Evolutionary conservation across 2,888 invertebrate genomes (phyloP).

Genomic region (Zaprionus bogoriensis): DNA sequence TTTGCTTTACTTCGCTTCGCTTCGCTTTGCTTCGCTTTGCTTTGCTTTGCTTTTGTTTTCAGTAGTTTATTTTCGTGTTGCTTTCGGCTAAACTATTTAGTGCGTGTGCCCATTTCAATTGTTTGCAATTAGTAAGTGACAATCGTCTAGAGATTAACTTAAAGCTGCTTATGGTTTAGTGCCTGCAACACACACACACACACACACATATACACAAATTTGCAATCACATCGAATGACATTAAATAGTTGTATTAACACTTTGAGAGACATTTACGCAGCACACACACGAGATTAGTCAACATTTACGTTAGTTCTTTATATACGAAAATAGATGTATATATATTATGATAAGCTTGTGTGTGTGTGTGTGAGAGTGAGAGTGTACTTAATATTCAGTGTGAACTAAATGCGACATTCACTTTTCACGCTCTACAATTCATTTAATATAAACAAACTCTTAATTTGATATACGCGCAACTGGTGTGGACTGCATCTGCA

Average conservation of each 20-base stretch:
- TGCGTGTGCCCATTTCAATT: conserved; percentile 55
- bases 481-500: conserved; percentile 1
- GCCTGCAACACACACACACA: conserved; percentile 31
- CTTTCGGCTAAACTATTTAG: conserved; percentile 66
- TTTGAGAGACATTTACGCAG: conserved; percentile 47
- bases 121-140: conserved; percentile 58
- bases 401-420: conserved; percentile 69
- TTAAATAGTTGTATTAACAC: conserved; percentile 57
- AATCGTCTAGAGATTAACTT: conserved; percentile 61
- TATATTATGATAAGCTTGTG: conserved; percentile 21
- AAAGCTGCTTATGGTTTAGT: conserved; percentile 62
- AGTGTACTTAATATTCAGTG: conserved; percentile 60
- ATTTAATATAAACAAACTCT: conserved; percentile 76
- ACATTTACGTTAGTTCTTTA: conserved; percentile 54
- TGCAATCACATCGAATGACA: conserved; percentile 68
- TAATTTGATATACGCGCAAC: conserved; percentile 48
- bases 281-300: conserved; percentile 52
- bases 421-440: conserved; percentile 51
- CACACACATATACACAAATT: conserved; percentile 27
- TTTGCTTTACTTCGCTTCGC: conserved; percentile 28
- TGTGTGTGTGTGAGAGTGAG: conserved; percentile 16
- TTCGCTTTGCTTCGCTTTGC: too few species aligned
- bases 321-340: conserved; percentile 43
- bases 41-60: conserved; percentile 14
- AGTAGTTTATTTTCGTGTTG: conserved; percentile 29